These are phyloP conservation scores for Chorisops tibialis DNA, from an alignment of 2,888 invertebrate species.

Conservation along the genomic window DNA sequence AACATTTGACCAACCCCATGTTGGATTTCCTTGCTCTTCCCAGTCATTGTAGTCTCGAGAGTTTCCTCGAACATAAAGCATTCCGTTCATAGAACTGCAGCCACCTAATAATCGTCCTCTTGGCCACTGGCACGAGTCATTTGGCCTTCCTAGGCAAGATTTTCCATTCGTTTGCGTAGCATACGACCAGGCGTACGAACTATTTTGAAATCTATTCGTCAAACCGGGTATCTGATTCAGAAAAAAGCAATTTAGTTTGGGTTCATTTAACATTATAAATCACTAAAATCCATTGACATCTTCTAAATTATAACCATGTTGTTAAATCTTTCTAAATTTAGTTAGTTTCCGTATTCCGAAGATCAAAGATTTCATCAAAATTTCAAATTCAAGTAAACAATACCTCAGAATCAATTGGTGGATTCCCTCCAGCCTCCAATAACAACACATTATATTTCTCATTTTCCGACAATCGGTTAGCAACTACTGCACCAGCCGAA, in stretches of 20 bases:
- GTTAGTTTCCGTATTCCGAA: no score
- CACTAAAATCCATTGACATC: no score
- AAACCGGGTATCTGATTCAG: slow-evolving; percentile 39
- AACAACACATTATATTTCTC: slow-evolving; percentile 53
- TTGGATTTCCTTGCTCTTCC: slow-evolving; percentile 63
- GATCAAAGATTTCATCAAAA: no score
- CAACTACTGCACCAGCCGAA: slow-evolving; percentile 65
- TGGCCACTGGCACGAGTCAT: slow-evolving; percentile 62
- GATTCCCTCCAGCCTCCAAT: slow-evolving; percentile 55
- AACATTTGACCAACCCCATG: slow-evolving; percentile 70
- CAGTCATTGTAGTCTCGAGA: slow-evolving; percentile 73
- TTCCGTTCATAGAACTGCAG: slow-evolving; percentile 75
- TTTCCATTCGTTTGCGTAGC: slow-evolving; percentile 39
- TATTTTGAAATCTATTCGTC: slow-evolving; percentile 38
- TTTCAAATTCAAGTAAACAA: no score
- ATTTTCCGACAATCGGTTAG: slow-evolving; percentile 51
- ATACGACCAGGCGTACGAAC: slow-evolving; percentile 42
- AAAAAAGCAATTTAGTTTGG: neutral
- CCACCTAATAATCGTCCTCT: slow-evolving; percentile 74
- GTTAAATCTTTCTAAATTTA: no score
- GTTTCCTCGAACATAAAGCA: slow-evolving; percentile 79
- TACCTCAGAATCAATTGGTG: slow-evolving; percentile 54
- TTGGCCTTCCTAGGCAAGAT: slow-evolving; percentile 40
- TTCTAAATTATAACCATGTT: neutral
- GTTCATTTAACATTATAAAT: no score